Evolutionary conservation across 2,113 vertebrate genomes (phyloP), one percentile per base, ranked within the genome.

Genomic region (Actinemys pallida): DNA sequence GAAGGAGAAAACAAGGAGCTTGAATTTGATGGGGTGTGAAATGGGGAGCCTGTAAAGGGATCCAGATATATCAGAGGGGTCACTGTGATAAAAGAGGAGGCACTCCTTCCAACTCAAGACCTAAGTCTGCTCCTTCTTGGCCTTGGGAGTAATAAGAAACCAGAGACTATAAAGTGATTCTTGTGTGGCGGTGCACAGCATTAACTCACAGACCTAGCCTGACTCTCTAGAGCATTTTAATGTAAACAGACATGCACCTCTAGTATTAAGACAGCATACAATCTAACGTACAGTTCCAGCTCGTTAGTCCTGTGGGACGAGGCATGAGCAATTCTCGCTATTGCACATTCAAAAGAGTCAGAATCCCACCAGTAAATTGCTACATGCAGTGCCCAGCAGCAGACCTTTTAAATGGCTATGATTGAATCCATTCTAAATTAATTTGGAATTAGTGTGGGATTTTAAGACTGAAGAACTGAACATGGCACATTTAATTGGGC

Each of bases 351-450:
- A 72, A 90, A 86, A 86, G 90, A 81, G 57, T 12, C 29, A 87
- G 91, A 91, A 89, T 78, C 85, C 72, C 83, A 90, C 53, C 83
- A 92, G 87, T 31, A 91, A 94, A 83, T 5, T 47, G 83, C 69
- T 95, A 75, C 94, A 92, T 0, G 8, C 85, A 65, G 94, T 0
- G 3, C 89, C 53, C 93, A 94, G 94, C 94, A 92, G 88, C 90
- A 96, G 86, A 45, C 53, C 93, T 89, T 90, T 56, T 88, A 93
- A 94, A 95, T 53, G 83, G 42, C 92, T 84, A 56, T 90, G 95
- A 94, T n/a, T 93, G 90, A 96, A 89, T 91, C 90, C 92, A 78
- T 92, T 88, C 87, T 95, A 91, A 97, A 96, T 97, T 82, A 93
- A 94, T 94, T 86, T 57, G 10, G 94, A 96, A 95, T 62, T 1